Evolutionary conservation across 2,797 vertebrate genomes (phyloP).

Genomic region (Pelobates cultripes): DNA sequence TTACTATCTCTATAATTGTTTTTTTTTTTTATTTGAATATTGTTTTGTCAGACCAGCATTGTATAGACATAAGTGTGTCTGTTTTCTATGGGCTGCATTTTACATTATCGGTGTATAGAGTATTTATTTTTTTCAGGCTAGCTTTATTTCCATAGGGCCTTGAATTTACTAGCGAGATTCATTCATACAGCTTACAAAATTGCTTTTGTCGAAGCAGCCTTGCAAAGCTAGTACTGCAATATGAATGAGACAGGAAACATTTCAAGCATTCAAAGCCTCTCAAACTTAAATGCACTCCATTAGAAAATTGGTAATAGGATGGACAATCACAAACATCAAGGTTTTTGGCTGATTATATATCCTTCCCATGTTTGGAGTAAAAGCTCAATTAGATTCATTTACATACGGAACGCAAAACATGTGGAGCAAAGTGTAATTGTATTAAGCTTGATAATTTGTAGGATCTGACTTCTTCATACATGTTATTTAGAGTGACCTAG

Average conservation of each 20-base stretch:
- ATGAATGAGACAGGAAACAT: constrained; percentile 23
- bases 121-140: too few species aligned
- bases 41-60: too few species aligned
- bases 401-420: constrained; percentile 32
- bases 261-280: constrained; percentile 1
- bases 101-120: too few species aligned
- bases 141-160: background rate
- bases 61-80: too few species aligned
- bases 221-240: background rate
- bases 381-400: constrained; percentile 52
- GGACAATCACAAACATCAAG: constrained; percentile 25
- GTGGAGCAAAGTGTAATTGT: constrained; percentile 20
- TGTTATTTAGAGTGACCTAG: constrained; percentile 47
- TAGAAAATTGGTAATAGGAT: constrained; percentile 32
- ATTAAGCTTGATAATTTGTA: constrained; percentile 39
- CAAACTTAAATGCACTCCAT: constrained; percentile 14
- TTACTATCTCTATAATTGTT: too few species aligned
- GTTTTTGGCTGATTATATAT: constrained; percentile 40
- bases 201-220: constrained; percentile 4
- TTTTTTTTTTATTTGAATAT: too few species aligned
- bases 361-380: constrained; percentile 41
- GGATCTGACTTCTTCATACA: constrained; percentile 1
- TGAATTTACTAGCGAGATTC: background rate
- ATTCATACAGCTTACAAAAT: background rate
- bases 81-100: too few species aligned